Evolutionary conservation across 2,797 vertebrate genomes (phyloP), one percentile per base, ranked within the genome.

Genomic region (Chrysolophus pictus): DNA sequence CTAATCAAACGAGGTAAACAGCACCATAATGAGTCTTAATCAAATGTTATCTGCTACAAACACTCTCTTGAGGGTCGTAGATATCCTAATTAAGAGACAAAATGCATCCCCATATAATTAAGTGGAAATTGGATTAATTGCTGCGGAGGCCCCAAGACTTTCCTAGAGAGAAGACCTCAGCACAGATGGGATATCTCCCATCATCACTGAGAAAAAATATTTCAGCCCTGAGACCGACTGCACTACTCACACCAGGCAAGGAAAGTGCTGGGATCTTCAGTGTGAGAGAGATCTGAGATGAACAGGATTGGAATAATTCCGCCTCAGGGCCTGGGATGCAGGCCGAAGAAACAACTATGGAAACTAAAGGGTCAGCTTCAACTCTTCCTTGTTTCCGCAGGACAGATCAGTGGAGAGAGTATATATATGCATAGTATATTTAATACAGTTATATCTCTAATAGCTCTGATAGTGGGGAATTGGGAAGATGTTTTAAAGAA

Each of bases 81-180:
- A 87, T 58, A 80, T 19, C 64, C 28, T 63, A 81, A 80, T n/a
- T 64, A 94, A 63, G 83, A 95, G 88, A 35, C n/a, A 71, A 78
- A 77, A 70, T 6, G 24, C 31, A 76, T 44, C 14, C 24, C 37
- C 44, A 24, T 14, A 2, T 69, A 90, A 90, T 86, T 81, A 95
- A 93, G 47, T 62, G 91, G 75, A 87, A 90, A 53, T 6, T 86
- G 69, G 39, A 91, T 84, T 90, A 92, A 95, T 87, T 59, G 77
- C 44, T 58, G 29, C 7, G 58, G 62, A 92, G 51, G 21, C 29
- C 59, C 62, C 59, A 44, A 55, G 87, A 53, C 83, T 74, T 86
- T 68, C 71, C 47, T 64, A 29, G 56, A 90, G 75, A 28, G 21
- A 0, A 91, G 51, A 75, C 10, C 81, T 82, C 64, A 84, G 85